Evolutionary conservation across 37 sponge, comb jelly and placozoan species (phyloP).

Genomic region (Geodia barretti): DNA sequence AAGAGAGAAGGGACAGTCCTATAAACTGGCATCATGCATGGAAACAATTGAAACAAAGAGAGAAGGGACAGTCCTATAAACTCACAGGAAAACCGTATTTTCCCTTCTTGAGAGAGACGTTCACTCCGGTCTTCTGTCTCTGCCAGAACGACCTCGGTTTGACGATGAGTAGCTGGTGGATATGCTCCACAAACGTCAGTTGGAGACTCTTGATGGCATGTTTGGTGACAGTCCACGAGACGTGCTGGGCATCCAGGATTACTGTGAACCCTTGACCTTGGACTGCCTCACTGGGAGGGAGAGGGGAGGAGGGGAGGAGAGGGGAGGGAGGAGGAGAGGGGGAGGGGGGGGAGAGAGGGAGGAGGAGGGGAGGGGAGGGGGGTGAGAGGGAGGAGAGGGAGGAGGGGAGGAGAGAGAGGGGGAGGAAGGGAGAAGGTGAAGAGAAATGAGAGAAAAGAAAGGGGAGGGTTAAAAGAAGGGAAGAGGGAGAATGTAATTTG

Average conservation of each 20-base stretch:
- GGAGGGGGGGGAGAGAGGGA: too few relatives aligned
- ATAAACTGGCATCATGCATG: conserved; percentile 52
- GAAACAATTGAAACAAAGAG: background rate
- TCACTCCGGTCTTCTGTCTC: conserved; percentile 20
- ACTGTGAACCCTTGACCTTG: conserved; percentile 59
- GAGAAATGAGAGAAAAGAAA: too few relatives aligned
- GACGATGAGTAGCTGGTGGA: conserved; percentile 48
- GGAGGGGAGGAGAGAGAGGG: too few relatives aligned
- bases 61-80: background rate
- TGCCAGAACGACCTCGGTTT: conserved; percentile 69
- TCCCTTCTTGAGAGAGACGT: conserved; percentile 30
- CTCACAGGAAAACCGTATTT: conserved; percentile 63
- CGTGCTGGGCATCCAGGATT: conserved; percentile 39
- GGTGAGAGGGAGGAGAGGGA: too few relatives aligned
- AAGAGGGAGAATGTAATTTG: too few relatives aligned
- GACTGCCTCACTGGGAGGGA: conserved; percentile 31
- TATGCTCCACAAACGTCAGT: conserved; percentile 66
- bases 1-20: background rate
- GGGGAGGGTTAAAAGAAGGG: too few relatives aligned
- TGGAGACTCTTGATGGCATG: conserved; percentile 47
- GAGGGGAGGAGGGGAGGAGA: background rate
- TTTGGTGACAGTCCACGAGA: conserved; percentile 36
- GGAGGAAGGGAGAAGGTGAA: too few relatives aligned
- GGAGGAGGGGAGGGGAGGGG: too few relatives aligned
- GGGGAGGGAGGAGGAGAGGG: too few relatives aligned